Conservation (phyloP, 1,140 invertebrate genomes). For the Psilanteris sp. region DNA sequence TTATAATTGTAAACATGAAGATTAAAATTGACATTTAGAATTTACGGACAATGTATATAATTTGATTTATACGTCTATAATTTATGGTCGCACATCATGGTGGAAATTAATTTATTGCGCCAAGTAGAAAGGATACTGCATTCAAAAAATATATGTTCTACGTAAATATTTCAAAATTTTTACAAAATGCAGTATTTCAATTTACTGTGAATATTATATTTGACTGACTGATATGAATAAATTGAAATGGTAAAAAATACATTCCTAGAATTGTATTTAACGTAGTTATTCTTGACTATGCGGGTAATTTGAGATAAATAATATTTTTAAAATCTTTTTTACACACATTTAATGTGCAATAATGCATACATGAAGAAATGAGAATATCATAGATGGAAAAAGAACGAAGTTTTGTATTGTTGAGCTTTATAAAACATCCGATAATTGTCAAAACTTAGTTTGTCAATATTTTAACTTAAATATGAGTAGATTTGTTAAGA, state of each 20-base stretch:
- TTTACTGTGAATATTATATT: slow-evolving; percentile 47
- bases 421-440: slow-evolving; percentile 44
- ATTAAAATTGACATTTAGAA: no score
- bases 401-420: slow-evolving; percentile 47
- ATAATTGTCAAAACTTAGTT: slow-evolving; percentile 44
- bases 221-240: slow-evolving; percentile 48
- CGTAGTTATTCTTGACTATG: slow-evolving; percentile 49
- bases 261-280: slow-evolving; percentile 51
- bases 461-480: slow-evolving; percentile 51
- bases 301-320: slow-evolving; percentile 56
- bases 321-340: slow-evolving; percentile 61
- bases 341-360: slow-evolving; percentile 45
- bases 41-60: no score
- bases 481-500: slow-evolving; percentile 55
- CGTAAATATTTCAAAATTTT: slow-evolving; percentile 30
- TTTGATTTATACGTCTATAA: not conserved
- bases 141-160: slow-evolving; percentile 3
- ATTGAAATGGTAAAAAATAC: slow-evolving; percentile 44
- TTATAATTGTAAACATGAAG: not conserved
- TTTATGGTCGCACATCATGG: slow-evolving; percentile 45
- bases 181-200: slow-evolving; percentile 26
- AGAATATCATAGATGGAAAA: slow-evolving; percentile 47
- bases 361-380: slow-evolving; percentile 29
- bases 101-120: slow-evolving; percentile 63
- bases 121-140: slow-evolving; percentile 23